Conservation (phyloP, 2,797 vertebrate genomes). For the Liasis olivaceus region DNA sequence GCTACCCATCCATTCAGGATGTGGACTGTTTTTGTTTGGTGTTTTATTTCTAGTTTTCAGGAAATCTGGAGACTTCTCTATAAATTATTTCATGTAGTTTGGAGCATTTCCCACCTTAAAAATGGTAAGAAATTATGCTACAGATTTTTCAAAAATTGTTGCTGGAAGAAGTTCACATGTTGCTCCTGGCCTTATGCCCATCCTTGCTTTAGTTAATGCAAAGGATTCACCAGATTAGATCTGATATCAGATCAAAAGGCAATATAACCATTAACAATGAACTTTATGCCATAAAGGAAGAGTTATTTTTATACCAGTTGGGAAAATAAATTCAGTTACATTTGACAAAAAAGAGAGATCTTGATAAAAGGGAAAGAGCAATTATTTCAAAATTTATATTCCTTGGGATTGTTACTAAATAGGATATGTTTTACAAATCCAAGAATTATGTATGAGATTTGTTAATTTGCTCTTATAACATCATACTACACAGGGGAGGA, state of each 20-base stretch:
- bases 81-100: neutral
- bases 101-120: neutral
- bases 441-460: neutral
- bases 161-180: neutral
- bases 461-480: neutral
- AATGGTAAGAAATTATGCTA: neutral
- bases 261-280: neutral
- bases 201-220: neutral
- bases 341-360: neutral
- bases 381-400: neutral
- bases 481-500: neutral
- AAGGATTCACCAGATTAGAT: neutral
- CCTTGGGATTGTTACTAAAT: neutral
- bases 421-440: neutral
- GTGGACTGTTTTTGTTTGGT: neutral
- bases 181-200: neutral
- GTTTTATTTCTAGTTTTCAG: neutral
- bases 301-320: neutral
- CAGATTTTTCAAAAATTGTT: neutral
- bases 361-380: neutral
- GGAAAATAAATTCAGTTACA: neutral
- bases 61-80: neutral
- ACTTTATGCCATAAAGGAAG: neutral
- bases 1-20: neutral
- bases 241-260: neutral